Conservation (phyloP, 2,113 vertebrate genomes). For the Ifrita kowaldi region DNA sequence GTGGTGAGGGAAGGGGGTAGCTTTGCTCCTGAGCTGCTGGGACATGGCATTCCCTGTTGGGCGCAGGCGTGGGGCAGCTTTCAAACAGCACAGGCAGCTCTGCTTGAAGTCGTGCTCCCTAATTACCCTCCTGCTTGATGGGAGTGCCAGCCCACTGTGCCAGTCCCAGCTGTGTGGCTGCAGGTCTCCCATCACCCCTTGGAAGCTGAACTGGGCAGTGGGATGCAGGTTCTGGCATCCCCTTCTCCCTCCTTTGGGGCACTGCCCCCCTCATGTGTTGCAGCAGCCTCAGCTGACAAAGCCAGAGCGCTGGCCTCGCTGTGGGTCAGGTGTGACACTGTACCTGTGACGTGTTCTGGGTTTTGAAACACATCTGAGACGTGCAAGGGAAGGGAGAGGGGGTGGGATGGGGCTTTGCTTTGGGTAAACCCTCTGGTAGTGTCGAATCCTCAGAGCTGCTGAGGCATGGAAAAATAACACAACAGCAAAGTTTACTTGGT, state of each 20-base stretch:
- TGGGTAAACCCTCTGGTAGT: not conserved
- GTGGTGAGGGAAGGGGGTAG: not conserved
- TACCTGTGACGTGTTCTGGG: not conserved
- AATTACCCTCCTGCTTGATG: not conserved
- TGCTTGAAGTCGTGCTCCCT: not conserved
- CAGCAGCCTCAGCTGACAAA: not conserved
- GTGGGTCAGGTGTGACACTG: not conserved
- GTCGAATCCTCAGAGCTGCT: not conserved
- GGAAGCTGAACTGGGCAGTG: not conserved
- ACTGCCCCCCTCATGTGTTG: accelerated
- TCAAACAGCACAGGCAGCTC: not conserved
- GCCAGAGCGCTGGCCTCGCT: not conserved
- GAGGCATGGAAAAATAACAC: not conserved
- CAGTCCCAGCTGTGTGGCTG: not conserved
- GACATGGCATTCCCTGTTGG: accelerated
- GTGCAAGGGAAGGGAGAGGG: not conserved
- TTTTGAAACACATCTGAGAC: not conserved
- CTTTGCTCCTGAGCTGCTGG: not conserved
- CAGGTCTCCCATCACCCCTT: not conserved
- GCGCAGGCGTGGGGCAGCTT: accelerated
- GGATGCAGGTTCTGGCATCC: not conserved
- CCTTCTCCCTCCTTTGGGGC: not conserved
- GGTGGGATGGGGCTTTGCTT: not conserved
- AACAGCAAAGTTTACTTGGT: not conserved
- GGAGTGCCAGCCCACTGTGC: not conserved